Base-by-base conservation (phyloP, 2,888 invertebrate genomes). In the Leptinotarsa rubiginosa region DNA sequence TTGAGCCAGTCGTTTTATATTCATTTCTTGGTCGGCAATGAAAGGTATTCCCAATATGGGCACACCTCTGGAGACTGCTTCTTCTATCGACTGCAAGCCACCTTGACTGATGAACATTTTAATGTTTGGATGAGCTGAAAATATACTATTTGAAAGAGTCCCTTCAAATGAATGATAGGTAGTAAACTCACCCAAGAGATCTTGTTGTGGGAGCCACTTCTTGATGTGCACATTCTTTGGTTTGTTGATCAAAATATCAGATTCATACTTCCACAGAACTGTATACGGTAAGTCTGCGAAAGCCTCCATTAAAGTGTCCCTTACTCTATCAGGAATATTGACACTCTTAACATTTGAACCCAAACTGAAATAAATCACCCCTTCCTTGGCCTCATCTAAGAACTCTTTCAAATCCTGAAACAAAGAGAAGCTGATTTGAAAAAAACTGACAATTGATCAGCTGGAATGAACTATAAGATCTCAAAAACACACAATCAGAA, bases 161-260 rank as follows among this genome's bases (percentile, higher is more conserved):
- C 7, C n/a, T 52, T 52, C 2, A 16, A n/a, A 52, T 52, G 1
- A 2, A 31, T 31, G 4, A 52, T 18, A n/a, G 12, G 7, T 31
- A 16, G 4, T 25, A 15, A 10, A 10, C 18, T 72, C 84, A 88
- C 89, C 87, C 72, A 89, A 81, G 69, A 89, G 81, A 76, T 88
- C 88, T 75, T 88, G 86, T 80, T 89, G 90, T 0, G 89, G 89
- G 22, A 89, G 80, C 89, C 89, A 90, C 77, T 88, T 88, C 31
- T 78, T 81, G 16, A 87, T 84, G 73, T 87, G 84, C 1, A 90
- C 85, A 80, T 88, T 88, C 50, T 83, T 76, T 7, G 88, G 86
- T 80, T 86, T 82, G 50, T 84, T 84, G 15, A 85, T 84, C 47
- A 88, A 74, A 49, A 83, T 74, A 49, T 85, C 85, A 0, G 83